Evolutionary conservation across 1,140 invertebrate species (phyloP), one percentile per base, ranked within the genome.

Genomic region (Brachionus plicatilis): DNA sequence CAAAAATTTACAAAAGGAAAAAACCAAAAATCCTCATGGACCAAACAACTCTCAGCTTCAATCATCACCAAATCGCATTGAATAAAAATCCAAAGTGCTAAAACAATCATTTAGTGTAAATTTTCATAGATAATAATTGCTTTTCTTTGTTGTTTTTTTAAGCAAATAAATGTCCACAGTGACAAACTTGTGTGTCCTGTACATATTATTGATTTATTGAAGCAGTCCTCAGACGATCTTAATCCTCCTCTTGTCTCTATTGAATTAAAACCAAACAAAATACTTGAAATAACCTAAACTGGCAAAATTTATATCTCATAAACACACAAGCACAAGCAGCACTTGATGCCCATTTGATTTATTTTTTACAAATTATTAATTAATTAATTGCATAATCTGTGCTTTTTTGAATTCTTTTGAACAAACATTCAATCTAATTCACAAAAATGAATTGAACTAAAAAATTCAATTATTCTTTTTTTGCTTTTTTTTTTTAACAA

Each of bases 111-210:
- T 47, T 20, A 43, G 68, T 72, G 68, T 72, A 43, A 43, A 43
- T 24, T 72, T 72, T 72, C 68, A 72, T 72, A 72, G 68, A 72
- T 47, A 72, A 72, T 72, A 72, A 72, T 72, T 41, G 12, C 14
- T 41, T 68, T 68, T 14, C 27, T 41, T 68, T 41, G 66, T 68
- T 72, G 33, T 72, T 72, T 43, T 72, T 12, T 72, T 72, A 0
- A 27, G 1, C 53, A 60, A 60, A 60, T 60, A 20, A 20, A n/a
- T n/a, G 17, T 60, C 53, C 53, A 60, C 53, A 60, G 9, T 60
- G 53, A 24, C 17, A 47, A 47, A 47, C 45, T 47, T 47, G 45
- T 47, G 45, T 47, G 2, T 47, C 14, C 1, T 47, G 45, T 47
- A 11, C 45, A 47, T 12, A 47, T 12, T 60, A 24, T 60, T 60